Conservation (phyloP, 2,113 vertebrate species). For the Aspidoscelis tigris region DNA sequence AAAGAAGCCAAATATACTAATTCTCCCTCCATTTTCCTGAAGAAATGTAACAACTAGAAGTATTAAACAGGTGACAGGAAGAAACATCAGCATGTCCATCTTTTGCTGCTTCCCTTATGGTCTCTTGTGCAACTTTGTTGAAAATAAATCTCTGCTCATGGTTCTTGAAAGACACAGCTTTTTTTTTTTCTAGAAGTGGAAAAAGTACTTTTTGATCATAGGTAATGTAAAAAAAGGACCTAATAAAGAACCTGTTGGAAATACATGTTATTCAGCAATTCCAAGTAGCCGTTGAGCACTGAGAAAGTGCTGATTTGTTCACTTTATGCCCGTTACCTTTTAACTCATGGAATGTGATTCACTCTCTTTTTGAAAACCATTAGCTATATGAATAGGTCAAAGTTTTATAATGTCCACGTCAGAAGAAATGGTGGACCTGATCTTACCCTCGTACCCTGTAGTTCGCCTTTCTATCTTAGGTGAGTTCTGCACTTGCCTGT, state of each 20-base stretch:
- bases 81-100: neutral
- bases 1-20: no score
- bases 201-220: neutral
- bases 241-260: conserved; percentile 27
- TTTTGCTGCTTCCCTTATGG: neutral
- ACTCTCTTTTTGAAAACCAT: neutral
- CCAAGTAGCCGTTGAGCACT: conserved; percentile 33
- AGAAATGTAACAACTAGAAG: no score
- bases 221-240: conserved; percentile 27
- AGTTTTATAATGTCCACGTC: neutral
- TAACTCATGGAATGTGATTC: conserved; percentile 31
- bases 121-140: neutral
- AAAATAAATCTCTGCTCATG: neutral
- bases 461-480: no score
- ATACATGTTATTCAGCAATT: conserved; percentile 14
- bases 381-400: conserved; percentile 38
- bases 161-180: neutral
- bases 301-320: conserved; percentile 51
- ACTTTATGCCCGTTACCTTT: neutral
- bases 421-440: neutral
- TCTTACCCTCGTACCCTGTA: conserved; percentile 23
- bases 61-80: neutral
- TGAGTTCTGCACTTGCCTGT: no score
- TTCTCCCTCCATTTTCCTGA: no score
- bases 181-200: conserved; percentile 3